Evolutionary conservation across 2,113 vertebrate species (phyloP), one percentile per base, ranked within the genome.

Genomic region (Piprites chloris): DNA sequence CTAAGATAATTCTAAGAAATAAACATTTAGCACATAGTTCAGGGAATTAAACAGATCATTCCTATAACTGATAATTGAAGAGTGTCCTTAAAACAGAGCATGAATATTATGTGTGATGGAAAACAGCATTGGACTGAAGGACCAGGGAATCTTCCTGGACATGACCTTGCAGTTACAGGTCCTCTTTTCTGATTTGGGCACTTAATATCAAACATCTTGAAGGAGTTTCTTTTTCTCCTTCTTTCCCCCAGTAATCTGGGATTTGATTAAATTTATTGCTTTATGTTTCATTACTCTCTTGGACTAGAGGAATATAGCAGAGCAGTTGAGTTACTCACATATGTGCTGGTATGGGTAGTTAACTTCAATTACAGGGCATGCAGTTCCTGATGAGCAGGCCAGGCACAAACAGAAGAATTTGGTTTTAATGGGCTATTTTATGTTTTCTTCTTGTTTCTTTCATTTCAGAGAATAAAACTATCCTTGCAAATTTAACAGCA

Each of bases 401-500:
- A 85, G 79, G 39, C 11, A 35, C n/a, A 89, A 94, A 82, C 37
- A 87, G 46, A 93, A 81, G 47, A 87, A 93, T 76, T 79, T 26
- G 15, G 20, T 59, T 94, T 84, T 90, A 94, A 88, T 58, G 56
- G 47, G 8, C 46, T 84, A 61, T 87, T 96, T 91, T 93, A 73
- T 62, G 26, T 67, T 85, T 94, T 89, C 46, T 85, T 94, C 74
- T 72, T 90, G 24, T 88, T 94, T 85, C 20, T 77, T 88, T 85
- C 14, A 47, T 81, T 89, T 77, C 59, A 83, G 79, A 77, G 42
- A 93, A 88, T 88, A 66, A 93, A 94, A 39, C 24, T 30, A 17
- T 71, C 52, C 35, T 68, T 83, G 33, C 39, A 88, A 83, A 90
- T 67, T 39, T 19, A 83, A 47, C 30, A 21, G 71, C 49, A 37